Conservation (phyloP, 64 coral and sea anemone species). For the Pocillopora damicornis region DNA sequence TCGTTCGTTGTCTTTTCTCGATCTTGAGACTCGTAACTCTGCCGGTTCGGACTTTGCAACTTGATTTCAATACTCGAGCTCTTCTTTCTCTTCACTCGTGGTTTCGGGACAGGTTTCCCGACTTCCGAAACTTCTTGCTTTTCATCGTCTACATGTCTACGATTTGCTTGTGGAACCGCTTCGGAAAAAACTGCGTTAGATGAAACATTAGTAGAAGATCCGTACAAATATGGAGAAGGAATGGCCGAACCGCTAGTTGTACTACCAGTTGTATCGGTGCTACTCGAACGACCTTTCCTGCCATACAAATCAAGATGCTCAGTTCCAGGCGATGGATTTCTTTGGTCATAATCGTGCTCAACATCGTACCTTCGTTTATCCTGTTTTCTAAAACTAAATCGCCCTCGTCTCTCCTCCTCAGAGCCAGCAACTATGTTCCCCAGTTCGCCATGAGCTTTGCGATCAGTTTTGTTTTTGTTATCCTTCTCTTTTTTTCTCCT, state of each 20-base stretch:
- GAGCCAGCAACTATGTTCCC: slow-evolving; percentile 78
- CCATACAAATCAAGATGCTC: slow-evolving; percentile 40
- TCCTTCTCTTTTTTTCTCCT: slow-evolving; percentile 81
- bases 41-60: slow-evolving; percentile 20
- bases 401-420: slow-evolving; percentile 42
- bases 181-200: slow-evolving; percentile 29
- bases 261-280: slow-evolving; percentile 43
- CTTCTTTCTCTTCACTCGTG: slow-evolving; percentile 26
- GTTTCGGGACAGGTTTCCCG: slow-evolving; percentile 21
- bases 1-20: background rate
- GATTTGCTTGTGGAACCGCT: slow-evolving; percentile 20
- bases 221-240: slow-evolving; percentile 1
- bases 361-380: slow-evolving; percentile 84
- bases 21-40: background rate
- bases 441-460: slow-evolving; percentile 47
- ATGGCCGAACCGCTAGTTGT: slow-evolving; percentile 28
- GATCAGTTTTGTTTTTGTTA: slow-evolving; percentile 69
- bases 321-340: slow-evolving; percentile 32
- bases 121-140: slow-evolving; percentile 9
- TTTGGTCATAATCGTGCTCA: slow-evolving; percentile 66
- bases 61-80: slow-evolving; percentile 68
- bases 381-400: slow-evolving; percentile 83
- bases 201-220: slow-evolving; percentile 1
- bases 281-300: slow-evolving; percentile 53
- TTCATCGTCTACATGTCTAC: slow-evolving; percentile 27